Evolutionary conservation across 2,113 vertebrate genomes (phyloP).

Genomic region (Strix aluco): DNA sequence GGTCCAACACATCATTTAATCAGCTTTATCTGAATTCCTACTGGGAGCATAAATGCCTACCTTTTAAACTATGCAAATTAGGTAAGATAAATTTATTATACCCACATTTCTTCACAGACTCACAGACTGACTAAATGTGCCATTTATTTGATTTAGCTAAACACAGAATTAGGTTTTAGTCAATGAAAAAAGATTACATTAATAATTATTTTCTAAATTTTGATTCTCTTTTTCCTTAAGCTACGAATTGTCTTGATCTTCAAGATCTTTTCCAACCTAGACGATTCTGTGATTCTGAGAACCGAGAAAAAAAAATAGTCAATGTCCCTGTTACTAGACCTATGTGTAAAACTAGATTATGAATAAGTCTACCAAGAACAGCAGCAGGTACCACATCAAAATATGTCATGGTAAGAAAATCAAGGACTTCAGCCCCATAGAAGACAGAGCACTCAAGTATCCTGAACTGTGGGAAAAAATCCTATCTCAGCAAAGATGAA

Average conservation of each 20-base stretch:
- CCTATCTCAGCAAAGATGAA: neutral
- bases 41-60: neutral
- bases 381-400: neutral
- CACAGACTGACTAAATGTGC: neutral
- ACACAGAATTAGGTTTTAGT: neutral
- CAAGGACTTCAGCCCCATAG: neutral
- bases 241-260: neutral
- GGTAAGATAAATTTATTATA: neutral
- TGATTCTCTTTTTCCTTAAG: neutral
- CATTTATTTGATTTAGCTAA: neutral
- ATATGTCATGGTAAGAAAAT: neutral
- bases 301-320: neutral
- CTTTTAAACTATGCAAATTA: neutral
- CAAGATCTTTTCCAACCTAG: no score
- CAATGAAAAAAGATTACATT: neutral
- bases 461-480: neutral
- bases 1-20: neutral
- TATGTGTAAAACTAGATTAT: neutral
- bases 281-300: neutral
- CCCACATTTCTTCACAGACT: neutral
- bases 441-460: neutral
- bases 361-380: neutral
- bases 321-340: neutral
- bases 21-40: neutral
- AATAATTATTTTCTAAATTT: neutral